Evolutionary conservation across 2,113 vertebrate species (phyloP).

Genomic region (Forbesichthys agassizii): DNA sequence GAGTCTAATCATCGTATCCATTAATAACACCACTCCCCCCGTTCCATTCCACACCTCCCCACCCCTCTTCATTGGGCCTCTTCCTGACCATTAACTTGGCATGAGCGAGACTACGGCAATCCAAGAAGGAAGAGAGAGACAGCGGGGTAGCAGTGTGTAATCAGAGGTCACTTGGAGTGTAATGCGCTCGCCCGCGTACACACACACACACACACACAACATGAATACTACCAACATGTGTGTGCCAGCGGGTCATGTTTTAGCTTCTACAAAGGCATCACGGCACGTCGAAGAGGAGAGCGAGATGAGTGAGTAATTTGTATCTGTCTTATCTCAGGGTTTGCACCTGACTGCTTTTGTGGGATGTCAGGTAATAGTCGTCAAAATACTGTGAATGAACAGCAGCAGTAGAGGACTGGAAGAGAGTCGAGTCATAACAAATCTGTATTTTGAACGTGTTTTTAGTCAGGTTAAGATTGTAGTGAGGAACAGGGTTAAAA

Average conservation of each 20-base stretch:
- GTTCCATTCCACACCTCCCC: not conserved
- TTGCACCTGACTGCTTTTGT: no score
- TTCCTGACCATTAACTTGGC: not conserved
- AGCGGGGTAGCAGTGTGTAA: slow-evolving; percentile 32
- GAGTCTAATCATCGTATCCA: not conserved
- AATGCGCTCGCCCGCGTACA: slow-evolving; percentile 25
- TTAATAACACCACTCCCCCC: slow-evolving; percentile 13
- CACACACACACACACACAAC: slow-evolving; percentile 30
- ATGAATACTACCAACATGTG: slow-evolving; percentile 35
- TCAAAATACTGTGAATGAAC: no score
- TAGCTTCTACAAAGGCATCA: slow-evolving; percentile 43
- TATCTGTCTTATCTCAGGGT: no score
- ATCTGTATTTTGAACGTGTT: no score
- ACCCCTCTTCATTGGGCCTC: not conserved
- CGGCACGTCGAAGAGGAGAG: slow-evolving; percentile 36
- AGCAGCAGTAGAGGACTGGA: no score
- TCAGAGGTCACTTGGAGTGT: slow-evolving; percentile 45
- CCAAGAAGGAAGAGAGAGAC: slow-evolving; percentile 15
- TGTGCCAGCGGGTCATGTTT: slow-evolving; percentile 52
- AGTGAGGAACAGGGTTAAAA: no score
- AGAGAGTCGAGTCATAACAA: no score
- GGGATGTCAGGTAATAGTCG: no score
- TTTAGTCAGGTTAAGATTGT: no score
- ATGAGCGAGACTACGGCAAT: not conserved
- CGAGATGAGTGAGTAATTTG: slow-evolving; percentile 21